These are phyloP conservation scores for Chlorodrepanis virens DNA, from an alignment of 2,113 vertebrate species.

Conservation along the genomic window DNA sequence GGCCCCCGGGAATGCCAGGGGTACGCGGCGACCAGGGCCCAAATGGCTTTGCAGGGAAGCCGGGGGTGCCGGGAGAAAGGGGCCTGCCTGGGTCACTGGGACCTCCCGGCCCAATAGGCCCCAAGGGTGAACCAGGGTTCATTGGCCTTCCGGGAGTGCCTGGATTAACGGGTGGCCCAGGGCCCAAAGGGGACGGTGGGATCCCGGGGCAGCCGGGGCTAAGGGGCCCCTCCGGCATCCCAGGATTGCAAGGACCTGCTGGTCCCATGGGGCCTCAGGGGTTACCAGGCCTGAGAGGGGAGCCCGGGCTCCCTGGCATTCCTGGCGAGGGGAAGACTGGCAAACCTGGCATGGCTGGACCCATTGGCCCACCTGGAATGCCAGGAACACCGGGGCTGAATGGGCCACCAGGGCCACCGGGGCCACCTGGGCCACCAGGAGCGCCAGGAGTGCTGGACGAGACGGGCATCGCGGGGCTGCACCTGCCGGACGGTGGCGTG, in stretches of 20 bases:
- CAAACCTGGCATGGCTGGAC: constrained; percentile 83
- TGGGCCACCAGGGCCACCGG: constrained; percentile 78
- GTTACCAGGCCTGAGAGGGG: constrained; percentile 87
- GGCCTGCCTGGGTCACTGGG: constrained; percentile 86
- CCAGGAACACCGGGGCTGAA: constrained; percentile 83
- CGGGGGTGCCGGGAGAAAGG: constrained; percentile 88
- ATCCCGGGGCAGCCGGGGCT: constrained; percentile 86
- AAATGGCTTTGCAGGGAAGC: constrained; percentile 83
- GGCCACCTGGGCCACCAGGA: constrained; percentile 83
- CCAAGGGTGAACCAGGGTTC: constrained; percentile 91
- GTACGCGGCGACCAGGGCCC: constrained; percentile 89
- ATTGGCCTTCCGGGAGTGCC: constrained; percentile 87
- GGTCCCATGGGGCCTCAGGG: constrained; percentile 96
- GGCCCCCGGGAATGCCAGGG: constrained; percentile 87
- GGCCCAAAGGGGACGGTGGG: constrained; percentile 87
- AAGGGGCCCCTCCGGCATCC: constrained; percentile 90
- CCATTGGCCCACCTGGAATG: constrained; percentile 87
- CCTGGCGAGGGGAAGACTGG: constrained; percentile 85
- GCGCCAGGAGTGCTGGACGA: constrained; percentile 75
- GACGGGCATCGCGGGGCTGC: constrained; percentile 82
- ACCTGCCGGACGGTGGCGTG: constrained; percentile 79
- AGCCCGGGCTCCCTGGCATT: constrained; percentile 83
- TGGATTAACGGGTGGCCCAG: constrained; percentile 79
- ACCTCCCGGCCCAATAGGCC: constrained; percentile 84
- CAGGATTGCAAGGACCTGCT: constrained; percentile 89